A percentile compares a stretch with the other conserved stretches of the same genome.
phyloP scores from a whole-genome alignment of 2,113 vertebrate genomes.

The Gopherus evgoodei region DNA sequence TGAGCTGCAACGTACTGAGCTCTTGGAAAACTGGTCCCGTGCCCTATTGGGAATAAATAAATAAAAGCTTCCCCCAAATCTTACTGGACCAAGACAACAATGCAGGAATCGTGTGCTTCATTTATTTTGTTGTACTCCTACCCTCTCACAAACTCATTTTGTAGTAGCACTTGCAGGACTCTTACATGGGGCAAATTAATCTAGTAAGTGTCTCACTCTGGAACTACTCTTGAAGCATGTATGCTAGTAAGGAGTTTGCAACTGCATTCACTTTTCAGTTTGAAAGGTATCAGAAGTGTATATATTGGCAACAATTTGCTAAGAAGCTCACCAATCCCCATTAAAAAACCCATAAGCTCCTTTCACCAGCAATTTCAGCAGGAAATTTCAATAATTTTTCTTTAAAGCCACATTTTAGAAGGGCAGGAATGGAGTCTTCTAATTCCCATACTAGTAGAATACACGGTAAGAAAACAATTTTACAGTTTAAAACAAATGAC shows the following conservation, averaged over 20 bases:
- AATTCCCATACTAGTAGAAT: background rate
- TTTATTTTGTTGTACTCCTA: background rate
- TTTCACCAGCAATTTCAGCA: background rate
- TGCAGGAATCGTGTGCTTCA: background rate
- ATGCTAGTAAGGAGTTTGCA: background rate
- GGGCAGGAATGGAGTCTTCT: background rate
- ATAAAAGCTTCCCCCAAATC: background rate
- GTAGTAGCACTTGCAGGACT: background rate
- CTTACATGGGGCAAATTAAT: background rate
- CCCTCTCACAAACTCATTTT: fast-evolving
- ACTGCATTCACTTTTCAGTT: background rate
- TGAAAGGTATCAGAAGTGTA: fast-evolving
- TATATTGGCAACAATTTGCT: background rate
- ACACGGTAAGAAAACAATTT: background rate
- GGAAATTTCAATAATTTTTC: background rate
- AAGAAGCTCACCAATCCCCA: background rate
- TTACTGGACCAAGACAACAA: background rate
- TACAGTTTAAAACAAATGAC: background rate
- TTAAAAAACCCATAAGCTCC: background rate
- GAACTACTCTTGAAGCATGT: background rate
- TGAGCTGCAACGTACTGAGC: background rate
- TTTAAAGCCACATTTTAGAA: background rate
- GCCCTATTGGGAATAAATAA: background rate
- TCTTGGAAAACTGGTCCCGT: background rate
- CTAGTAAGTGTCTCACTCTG: background rate